Evolutionary conservation across 2,113 vertebrate genomes (phyloP).

Genomic region (Clarias magur): DNA sequence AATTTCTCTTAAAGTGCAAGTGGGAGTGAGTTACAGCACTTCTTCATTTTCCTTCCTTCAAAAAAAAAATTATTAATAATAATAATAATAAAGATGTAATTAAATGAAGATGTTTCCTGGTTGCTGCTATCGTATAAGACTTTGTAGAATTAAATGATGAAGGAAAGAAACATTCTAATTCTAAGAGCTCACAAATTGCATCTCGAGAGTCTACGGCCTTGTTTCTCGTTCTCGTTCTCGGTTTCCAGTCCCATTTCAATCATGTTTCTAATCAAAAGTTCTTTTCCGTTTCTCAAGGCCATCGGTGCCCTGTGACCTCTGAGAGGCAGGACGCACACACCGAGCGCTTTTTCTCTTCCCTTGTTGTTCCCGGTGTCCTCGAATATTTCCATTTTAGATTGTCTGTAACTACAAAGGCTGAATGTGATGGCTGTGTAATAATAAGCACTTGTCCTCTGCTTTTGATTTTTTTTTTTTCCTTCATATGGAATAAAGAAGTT

Average conservation of each 20-base stretch:
- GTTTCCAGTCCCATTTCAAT: constrained; percentile 8
- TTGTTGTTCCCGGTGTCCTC: not conserved
- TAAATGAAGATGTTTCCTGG: not conserved
- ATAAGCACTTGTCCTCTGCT: not conserved
- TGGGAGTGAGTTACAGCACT: no score
- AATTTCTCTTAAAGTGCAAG: no score
- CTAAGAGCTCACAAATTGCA: not conserved
- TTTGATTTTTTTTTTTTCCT: not conserved
- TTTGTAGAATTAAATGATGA: not conserved
- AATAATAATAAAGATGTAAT: not conserved
- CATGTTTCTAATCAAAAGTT: constrained; percentile 14
- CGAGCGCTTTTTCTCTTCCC: not conserved
- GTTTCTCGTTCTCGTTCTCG: not conserved
- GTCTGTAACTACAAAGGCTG: not conserved
- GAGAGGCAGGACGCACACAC: not conserved
- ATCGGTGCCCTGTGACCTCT: not conserved
- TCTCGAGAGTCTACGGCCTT: not conserved
- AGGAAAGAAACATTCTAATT: not conserved
- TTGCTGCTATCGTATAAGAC: not conserved
- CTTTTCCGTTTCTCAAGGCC: not conserved
- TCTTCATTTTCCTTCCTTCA: no score
- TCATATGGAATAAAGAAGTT: constrained; percentile 30
- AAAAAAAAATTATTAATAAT: no score
- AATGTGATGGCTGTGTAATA: not conserved
- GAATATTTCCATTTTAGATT: not conserved